phyloP scores from a whole-genome alignment of 2,113 vertebrate species.

The Brevimyrus niger region DNA sequence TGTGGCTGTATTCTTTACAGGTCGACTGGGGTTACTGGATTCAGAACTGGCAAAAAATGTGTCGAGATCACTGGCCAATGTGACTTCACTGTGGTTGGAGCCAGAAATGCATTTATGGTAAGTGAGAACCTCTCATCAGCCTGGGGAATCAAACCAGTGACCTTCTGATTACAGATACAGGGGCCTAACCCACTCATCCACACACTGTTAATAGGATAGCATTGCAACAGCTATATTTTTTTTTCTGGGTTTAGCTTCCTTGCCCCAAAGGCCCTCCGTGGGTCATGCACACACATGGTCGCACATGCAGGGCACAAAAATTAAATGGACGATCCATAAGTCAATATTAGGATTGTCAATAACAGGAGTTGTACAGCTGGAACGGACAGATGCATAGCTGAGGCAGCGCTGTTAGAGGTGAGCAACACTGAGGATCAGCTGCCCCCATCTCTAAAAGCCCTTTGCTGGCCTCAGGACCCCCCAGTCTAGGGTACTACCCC shows the following conservation, averaged over 20 bases:
- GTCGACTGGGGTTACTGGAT: neutral
- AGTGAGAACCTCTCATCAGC: neutral
- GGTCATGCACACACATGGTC: neutral
- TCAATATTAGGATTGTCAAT: too few relatives aligned
- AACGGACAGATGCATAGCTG: neutral
- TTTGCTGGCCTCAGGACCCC: neutral
- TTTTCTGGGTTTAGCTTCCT: neutral
- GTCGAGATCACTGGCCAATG: neutral
- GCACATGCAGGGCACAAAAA: neutral
- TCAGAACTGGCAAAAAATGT: neutral
- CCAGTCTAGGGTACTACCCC: constrained; percentile 24
- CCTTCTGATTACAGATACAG: neutral
- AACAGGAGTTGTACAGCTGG: neutral
- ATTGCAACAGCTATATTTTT: neutral
- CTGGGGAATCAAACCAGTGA: neutral
- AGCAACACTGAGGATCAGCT: neutral
- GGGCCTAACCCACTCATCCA: neutral
- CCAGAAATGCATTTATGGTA: neutral
- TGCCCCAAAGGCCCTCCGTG: neutral
- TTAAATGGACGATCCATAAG: neutral
- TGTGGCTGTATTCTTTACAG: neutral
- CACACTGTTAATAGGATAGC: neutral
- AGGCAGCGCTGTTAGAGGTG: neutral
- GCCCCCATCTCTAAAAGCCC: neutral
- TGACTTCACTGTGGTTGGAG: too few relatives aligned